These are phyloP conservation scores for Drosophila virilis DNA, from an alignment of 1,140 invertebrate genomes.

Conservation along the genomic window DNA sequence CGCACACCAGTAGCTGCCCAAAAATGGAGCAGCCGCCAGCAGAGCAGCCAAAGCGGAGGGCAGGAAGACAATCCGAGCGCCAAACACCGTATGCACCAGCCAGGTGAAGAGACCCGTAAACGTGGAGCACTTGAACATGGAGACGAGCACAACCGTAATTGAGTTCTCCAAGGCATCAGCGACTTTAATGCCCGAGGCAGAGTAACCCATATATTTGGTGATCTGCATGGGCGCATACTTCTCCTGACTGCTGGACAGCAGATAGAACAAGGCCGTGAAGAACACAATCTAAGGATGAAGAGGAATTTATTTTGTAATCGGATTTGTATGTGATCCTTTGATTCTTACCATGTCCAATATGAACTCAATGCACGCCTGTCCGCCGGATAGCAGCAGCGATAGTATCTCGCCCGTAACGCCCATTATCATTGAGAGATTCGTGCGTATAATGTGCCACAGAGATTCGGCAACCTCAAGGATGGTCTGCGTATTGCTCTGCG, in stretches of 20 bases:
- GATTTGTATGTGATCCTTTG: neutral
- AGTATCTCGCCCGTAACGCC: conserved; percentile 93
- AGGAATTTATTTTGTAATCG: neutral
- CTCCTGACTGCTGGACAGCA: conserved; percentile 94
- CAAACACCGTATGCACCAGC: conserved; percentile 98
- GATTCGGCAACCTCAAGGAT: conserved; percentile 95
- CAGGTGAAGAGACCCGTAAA: conserved; percentile 99
- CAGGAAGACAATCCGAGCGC: conserved; percentile 97
- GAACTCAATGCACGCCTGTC: conserved; percentile 97
- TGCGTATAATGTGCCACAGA: conserved; percentile 95
- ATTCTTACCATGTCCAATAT: conserved; percentile 93
- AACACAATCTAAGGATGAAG: conserved; percentile 92
- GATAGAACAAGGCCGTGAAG: conserved; percentile 97
- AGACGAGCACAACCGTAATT: conserved; percentile 93
- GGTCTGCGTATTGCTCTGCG: conserved; percentile 96
- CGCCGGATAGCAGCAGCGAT: conserved; percentile 95
- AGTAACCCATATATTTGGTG: conserved; percentile 90
- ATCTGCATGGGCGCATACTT: conserved; percentile 95
- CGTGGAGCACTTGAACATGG: conserved; percentile 97
- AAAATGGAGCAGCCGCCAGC: conserved; percentile 96
- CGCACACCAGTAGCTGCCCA: conserved; percentile 97
- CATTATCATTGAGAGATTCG: conserved; percentile 96
- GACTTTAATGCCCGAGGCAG: conserved; percentile 91
- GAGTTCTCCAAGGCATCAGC: conserved; percentile 88
- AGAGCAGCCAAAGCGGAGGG: conserved; percentile 96